Evolutionary conservation across 1,140 invertebrate genomes (phyloP).

Genomic region (Luehdorfia chinensis): DNA sequence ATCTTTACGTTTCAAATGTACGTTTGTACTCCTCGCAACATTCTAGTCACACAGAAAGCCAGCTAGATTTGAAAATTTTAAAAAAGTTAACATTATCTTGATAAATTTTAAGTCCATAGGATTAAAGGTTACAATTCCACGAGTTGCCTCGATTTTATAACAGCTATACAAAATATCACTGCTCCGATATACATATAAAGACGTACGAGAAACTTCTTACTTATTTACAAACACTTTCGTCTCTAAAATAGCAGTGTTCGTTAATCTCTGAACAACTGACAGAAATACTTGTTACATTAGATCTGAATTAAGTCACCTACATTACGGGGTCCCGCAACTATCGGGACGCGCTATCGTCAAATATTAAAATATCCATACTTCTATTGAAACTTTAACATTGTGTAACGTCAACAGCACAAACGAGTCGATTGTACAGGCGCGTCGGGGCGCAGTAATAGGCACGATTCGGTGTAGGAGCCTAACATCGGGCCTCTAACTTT

Average conservation of each 20-base stretch:
- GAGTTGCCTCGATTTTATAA: conserved; percentile 37
- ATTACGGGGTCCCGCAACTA: conserved; percentile 23
- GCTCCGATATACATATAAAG: conserved; percentile 62
- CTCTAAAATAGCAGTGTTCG: conserved; percentile 44
- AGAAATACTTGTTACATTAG: conserved; percentile 19
- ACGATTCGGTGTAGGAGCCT: conserved; percentile 48
- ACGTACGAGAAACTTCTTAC: conserved; percentile 40
- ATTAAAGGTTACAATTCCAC: conserved; percentile 48
- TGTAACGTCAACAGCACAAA: conserved; percentile 29
- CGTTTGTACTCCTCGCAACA: conserved; percentile 20
- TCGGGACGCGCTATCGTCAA: conserved; percentile 15
- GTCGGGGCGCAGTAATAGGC: conserved; percentile 43
- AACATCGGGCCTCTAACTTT: conserved; percentile 39
- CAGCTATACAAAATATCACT: conserved; percentile 68
- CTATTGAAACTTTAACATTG: conserved; percentile 30
- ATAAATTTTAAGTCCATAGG: conserved; percentile 13
- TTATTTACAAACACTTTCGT: conserved; percentile 61
- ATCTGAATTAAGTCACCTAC: conserved; percentile 15
- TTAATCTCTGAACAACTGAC: conserved; percentile 24
- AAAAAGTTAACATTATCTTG: conserved; percentile 20
- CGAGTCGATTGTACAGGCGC: conserved; percentile 25
- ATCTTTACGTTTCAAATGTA: not conserved
- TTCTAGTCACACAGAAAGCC: conserved; percentile 52
- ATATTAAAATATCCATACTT: conserved; percentile 18
- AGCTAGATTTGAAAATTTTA: conserved; percentile 40